These are phyloP conservation scores for Drosophila crucigera DNA, from an alignment of 2,888 invertebrate species.

Conservation along the genomic window DNA sequence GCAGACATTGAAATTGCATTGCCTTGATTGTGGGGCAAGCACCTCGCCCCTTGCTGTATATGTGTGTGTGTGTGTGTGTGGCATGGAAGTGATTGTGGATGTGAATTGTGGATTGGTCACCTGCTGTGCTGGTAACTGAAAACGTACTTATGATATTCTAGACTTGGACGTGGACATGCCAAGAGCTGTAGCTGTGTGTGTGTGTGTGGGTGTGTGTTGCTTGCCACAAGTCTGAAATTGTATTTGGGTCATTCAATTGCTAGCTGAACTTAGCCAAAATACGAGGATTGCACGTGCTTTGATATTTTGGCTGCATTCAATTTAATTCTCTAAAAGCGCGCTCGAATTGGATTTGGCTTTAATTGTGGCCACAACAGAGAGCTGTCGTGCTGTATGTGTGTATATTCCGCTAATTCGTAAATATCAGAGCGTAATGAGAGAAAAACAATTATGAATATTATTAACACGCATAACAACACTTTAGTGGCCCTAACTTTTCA, in stretches of 20 bases:
- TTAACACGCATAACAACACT: constrained; percentile 51
- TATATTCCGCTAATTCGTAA: constrained; percentile 20
- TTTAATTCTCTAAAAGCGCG: not conserved
- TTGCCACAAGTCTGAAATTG: constrained; percentile 60
- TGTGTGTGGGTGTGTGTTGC: constrained; percentile 14
- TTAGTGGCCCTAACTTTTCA: constrained; percentile 67
- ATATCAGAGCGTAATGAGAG: not conserved
- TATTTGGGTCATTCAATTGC: constrained; percentile 75
- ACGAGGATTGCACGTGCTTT: constrained; percentile 36
- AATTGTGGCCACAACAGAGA: constrained; percentile 5
- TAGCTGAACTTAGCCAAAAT: constrained; percentile 36
- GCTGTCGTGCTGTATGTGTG: not conserved
- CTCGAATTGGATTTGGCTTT: constrained; percentile 8
- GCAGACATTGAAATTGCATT: constrained; percentile 80
- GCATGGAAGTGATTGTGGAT: constrained; percentile 11
- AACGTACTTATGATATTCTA: constrained; percentile 74
- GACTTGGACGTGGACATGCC: constrained; percentile 20
- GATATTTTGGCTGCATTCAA: constrained; percentile 5
- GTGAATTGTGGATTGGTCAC: constrained; percentile 46
- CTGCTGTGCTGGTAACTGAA: constrained; percentile 79
- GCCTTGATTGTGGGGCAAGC: constrained; percentile 71
- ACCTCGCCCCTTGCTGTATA: constrained; percentile 44
- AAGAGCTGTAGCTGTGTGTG: constrained; percentile 3
- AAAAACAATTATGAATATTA: constrained; percentile 58
- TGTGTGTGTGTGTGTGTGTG: not conserved